Conservation (phyloP, 2,888 invertebrate genomes). For the Leptopilina drosophilae region DNA sequence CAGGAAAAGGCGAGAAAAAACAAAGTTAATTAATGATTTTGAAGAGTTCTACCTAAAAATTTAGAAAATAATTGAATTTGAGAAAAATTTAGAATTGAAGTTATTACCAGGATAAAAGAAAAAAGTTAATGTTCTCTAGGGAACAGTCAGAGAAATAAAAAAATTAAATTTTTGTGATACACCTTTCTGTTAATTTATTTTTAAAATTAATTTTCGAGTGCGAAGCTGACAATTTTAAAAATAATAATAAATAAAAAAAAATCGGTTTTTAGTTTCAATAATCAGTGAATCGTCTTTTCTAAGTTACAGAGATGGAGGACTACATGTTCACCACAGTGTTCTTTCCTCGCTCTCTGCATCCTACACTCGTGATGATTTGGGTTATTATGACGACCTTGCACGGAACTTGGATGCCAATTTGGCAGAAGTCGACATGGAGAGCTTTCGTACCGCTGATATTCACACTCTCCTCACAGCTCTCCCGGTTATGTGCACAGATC, state of each 20-base stretch:
- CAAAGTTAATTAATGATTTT: too few species aligned
- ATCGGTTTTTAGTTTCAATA: constrained; percentile 21
- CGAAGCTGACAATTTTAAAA: too few species aligned
- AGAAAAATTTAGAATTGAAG: too few species aligned
- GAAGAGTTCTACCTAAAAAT: too few species aligned
- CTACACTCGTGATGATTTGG: constrained; percentile 83
- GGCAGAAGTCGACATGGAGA: constrained; percentile 97
- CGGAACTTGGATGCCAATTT: constrained; percentile 94
- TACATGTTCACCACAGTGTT: constrained; percentile 88
- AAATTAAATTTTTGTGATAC: too few species aligned
- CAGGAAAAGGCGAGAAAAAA: too few species aligned
- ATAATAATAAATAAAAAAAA: background rate
- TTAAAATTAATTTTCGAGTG: too few species aligned
- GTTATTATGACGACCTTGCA: constrained; percentile 90
- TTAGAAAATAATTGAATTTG: too few species aligned
- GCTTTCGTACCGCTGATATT: constrained; percentile 94
- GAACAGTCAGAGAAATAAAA: too few species aligned
- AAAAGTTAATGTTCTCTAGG: too few species aligned
- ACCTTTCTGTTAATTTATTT: background rate
- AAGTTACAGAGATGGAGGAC: constrained; percentile 87
- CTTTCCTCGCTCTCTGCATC: constrained; percentile 89
- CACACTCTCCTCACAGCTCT: constrained; percentile 89
- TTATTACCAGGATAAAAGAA: too few species aligned
- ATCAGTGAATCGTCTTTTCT: constrained; percentile 12
- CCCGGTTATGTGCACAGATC: constrained; percentile 81